phyloP scores from a whole-genome alignment of 2,797 vertebrate species.

The Mormyrus proboscirostris region DNA sequence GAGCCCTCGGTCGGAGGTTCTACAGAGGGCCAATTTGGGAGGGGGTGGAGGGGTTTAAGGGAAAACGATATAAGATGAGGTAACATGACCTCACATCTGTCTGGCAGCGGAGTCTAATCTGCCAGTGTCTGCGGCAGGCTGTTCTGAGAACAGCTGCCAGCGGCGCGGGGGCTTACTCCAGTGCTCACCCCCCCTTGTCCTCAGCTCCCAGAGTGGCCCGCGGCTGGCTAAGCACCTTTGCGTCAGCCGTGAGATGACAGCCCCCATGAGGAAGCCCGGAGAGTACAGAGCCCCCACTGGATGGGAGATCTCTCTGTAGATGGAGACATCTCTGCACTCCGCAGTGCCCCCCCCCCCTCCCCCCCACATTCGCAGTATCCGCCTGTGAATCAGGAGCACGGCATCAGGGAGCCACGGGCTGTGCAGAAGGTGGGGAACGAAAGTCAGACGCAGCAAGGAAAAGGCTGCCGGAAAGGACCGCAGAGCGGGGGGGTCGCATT shows the following conservation, averaged over 20 bases:
- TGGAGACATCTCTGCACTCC: not conserved
- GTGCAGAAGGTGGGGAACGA: not conserved
- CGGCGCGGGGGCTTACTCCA: not conserved
- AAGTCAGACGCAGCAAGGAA: not conserved
- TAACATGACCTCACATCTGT: not conserved
- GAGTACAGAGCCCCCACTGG: not conserved
- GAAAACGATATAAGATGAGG: not conserved
- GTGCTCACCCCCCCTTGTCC: not conserved
- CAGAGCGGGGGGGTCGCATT: not conserved
- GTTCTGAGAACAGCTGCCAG: not conserved
- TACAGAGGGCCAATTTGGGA: not conserved
- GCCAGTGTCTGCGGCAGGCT: not conserved
- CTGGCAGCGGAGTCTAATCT: not conserved
- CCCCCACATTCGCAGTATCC: not conserved
- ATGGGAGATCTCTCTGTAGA: not conserved
- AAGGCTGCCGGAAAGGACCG: not conserved
- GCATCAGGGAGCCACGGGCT: not conserved
- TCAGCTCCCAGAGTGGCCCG: not conserved
- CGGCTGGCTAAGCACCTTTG: not conserved
- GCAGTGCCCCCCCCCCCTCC: not conserved
- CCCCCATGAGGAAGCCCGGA: not conserved
- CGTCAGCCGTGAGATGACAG: not conserved
- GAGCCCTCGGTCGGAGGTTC: not conserved
- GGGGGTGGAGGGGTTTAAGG: not conserved
- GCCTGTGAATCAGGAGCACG: not conserved